phyloP scores from a whole-genome alignment of 1,140 invertebrate species.

The Ceratosolen fusciceps region DNA sequence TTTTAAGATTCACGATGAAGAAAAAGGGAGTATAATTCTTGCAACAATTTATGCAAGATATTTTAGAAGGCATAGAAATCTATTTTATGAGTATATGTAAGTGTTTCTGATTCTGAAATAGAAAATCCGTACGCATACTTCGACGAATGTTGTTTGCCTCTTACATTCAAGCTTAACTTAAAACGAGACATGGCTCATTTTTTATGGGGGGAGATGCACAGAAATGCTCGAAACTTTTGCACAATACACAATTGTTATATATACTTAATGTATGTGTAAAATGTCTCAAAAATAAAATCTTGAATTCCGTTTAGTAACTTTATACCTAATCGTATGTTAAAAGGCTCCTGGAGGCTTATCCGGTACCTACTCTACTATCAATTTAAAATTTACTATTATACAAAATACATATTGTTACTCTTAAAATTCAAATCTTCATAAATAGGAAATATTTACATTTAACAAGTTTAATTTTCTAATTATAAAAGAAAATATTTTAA shows the following conservation, averaged over 20 bases:
- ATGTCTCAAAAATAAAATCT: conserved; percentile 40
- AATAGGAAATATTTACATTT: too few relatives aligned
- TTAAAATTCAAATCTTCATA: too few relatives aligned
- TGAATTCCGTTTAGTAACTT: conserved; percentile 25
- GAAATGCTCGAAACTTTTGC: conserved; percentile 28
- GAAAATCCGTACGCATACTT: conserved; percentile 42
- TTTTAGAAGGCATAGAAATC: conserved; percentile 43
- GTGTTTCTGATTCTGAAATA: conserved; percentile 34
- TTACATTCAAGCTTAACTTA: conserved; percentile 42
- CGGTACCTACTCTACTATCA: conserved; percentile 27
- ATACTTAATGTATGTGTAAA: conserved; percentile 28
- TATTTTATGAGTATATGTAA: conserved; percentile 34
- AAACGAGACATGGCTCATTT: conserved; percentile 35
- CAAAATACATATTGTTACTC: conserved; percentile 35
- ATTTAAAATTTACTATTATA: conserved; percentile 28
- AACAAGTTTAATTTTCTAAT: too few relatives aligned
- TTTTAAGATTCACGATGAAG: conserved; percentile 40
- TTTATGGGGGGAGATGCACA: conserved; percentile 13
- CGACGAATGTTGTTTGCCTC: conserved; percentile 32
- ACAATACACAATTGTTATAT: conserved; percentile 19
- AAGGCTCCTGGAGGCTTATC: conserved; percentile 36
- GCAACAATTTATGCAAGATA: conserved; percentile 22
- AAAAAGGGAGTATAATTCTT: conserved; percentile 26
- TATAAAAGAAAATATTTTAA: too few relatives aligned
- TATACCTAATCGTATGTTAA: conserved; percentile 23